A percentile compares a stretch with the other conserved stretches of the same genome.
These are phyloP conservation scores for Danio aesculapii DNA, from an alignment of 2,797 vertebrate species.

Conservation along the genomic window DNA sequence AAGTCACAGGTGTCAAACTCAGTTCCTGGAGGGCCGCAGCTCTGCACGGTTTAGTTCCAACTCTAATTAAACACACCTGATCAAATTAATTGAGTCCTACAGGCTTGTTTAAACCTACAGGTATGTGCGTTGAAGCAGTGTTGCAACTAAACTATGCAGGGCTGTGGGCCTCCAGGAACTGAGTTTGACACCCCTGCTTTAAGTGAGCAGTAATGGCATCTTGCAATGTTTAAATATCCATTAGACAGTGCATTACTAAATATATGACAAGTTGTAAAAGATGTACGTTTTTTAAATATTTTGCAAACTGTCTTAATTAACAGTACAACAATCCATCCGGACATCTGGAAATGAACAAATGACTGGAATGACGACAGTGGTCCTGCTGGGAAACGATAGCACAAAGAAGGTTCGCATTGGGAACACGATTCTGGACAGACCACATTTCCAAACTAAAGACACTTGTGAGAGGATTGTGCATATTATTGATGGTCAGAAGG, in stretches of 20 bases:
- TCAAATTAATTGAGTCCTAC: too few species aligned
- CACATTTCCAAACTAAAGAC: neutral
- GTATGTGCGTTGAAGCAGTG: too few species aligned
- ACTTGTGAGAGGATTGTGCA: neutral
- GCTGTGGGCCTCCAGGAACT: too few species aligned
- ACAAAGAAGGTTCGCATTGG: constrained; percentile 12
- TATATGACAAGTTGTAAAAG: neutral
- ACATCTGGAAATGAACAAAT: neutral
- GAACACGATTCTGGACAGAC: constrained; percentile 8
- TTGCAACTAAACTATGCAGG: too few species aligned
- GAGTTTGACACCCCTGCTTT: too few species aligned
- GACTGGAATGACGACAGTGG: neutral
- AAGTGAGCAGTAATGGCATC: too few species aligned
- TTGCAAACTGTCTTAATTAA: neutral
- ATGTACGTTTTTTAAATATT: neutral
- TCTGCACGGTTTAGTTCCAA: too few species aligned
- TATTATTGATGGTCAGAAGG: neutral
- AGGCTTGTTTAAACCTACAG: too few species aligned
- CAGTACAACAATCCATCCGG: neutral
- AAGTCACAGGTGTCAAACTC: too few species aligned
- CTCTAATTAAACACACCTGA: too few species aligned
- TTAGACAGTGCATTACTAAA: neutral
- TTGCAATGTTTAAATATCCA: neutral
- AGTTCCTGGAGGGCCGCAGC: too few species aligned
- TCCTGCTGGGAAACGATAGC: constrained; percentile 45